phyloP scores from a whole-genome alignment of 2,113 vertebrate genomes.

The Origma solitaria region DNA sequence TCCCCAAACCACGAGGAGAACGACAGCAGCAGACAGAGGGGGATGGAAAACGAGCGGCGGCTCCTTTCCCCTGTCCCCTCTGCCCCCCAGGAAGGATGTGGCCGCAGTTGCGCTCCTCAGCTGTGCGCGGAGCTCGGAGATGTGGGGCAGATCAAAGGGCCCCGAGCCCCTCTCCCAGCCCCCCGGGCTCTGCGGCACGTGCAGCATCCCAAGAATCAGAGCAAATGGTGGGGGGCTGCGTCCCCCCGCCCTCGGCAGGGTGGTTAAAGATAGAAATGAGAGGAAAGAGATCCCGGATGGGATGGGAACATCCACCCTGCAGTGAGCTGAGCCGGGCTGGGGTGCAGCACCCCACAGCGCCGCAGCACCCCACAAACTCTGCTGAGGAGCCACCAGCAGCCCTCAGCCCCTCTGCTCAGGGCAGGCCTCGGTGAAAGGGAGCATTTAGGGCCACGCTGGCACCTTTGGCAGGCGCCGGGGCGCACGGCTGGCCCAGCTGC shows the following conservation, averaged over 20 bases:
- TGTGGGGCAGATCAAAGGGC: background rate
- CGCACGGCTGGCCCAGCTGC: constrained; percentile 13
- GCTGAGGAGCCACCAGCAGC: background rate
- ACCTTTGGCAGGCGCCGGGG: constrained; percentile 12
- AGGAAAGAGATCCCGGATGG: background rate
- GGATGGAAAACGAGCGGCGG: background rate
- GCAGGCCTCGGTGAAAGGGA: background rate
- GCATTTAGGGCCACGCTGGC: constrained; percentile 16
- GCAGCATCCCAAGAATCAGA: constrained; percentile 30
- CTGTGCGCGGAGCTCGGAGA: background rate
- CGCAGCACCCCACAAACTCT: background rate
- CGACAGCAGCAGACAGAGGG: background rate
- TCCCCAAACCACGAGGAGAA: background rate
- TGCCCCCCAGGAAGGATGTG: accelerated
- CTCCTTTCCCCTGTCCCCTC: background rate
- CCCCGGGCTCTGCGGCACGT: background rate
- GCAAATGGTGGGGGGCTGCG: background rate
- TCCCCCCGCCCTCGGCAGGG: background rate
- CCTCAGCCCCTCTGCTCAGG: accelerated
- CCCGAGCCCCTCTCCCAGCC: background rate
- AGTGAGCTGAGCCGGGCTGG: accelerated
- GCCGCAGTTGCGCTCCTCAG: background rate
- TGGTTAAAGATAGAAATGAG: background rate
- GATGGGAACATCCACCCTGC: accelerated
- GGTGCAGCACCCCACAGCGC: background rate